Evolutionary conservation across 1,140 invertebrate species (phyloP), one percentile per base, ranked within the genome.

Genomic region (Megalopta genalis): DNA sequence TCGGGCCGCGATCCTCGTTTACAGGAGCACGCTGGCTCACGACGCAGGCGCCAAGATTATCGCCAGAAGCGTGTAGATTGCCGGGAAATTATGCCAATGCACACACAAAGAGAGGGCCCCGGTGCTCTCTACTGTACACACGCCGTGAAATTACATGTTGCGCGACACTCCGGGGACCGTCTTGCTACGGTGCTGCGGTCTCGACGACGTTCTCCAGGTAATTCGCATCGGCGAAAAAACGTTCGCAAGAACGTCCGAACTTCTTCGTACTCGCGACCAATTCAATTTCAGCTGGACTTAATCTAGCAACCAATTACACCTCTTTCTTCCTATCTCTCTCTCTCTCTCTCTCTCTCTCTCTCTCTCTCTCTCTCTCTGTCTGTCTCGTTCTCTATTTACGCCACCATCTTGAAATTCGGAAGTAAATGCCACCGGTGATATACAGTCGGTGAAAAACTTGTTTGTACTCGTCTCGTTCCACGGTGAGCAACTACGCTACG

Each of bases 1-100:
- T 57, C 80, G 46, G 66, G 60, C 27, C 46, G 75, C 46, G 63
- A 81, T 78, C 64, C 70, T 73, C 54, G 59, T 72, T 71, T 77
- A 32, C 32, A 21, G 39, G 63, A 21, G n/a, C n/a, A 57, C 21
- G 67, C 25, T 12, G 49, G n/a, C 54, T 27, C 25, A 16, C 49
- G 25, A 54, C 52, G 49, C 25, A 69, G 67, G 67, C 49, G 67
- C 49, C 25, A 32, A 69, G 49, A 46, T 69, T 32, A 69, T 69
- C 67, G 9, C 18, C 27, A 21, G 67, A 14, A 25, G n/a, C 49
- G 67, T 69, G 67, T 69, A 37, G 46, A 52, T 57, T n/a, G 25
- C 49, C 25, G 67, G 8, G 49, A 57, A 54, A 69, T 69, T 54
- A 57, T 54, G 49, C 46, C 67, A 12, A 54, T 54, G 46, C n/a